Conservation (phyloP, 2,113 vertebrate genomes). For the Petrocephalus microphthalmus region DNA sequence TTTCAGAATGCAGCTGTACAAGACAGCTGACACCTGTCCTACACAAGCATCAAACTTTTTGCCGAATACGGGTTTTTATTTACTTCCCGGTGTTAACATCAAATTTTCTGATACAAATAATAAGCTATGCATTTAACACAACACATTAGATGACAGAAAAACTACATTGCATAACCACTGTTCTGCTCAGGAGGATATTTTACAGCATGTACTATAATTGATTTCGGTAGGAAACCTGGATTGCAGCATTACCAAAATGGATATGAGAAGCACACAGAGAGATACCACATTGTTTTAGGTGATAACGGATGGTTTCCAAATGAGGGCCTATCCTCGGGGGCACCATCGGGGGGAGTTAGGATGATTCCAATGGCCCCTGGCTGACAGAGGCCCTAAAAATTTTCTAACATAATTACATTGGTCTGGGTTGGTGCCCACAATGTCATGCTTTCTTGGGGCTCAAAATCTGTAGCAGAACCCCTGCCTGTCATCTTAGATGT, state of each 20-base stretch:
- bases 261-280: not conserved
- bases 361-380: too few species aligned
- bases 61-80: not conserved
- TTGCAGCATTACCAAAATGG: not conserved
- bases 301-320: not conserved
- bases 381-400: too few species aligned
- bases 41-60: not conserved
- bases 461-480: too few species aligned
- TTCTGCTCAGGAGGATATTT: not conserved
- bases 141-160: not conserved
- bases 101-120: not conserved
- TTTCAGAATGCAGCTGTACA: not conserved
- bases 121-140: not conserved
- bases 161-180: not conserved
- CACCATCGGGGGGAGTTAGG: too few species aligned
- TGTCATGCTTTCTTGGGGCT: too few species aligned
- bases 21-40: not conserved
- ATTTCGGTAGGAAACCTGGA: not conserved
- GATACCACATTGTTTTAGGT: not conserved
- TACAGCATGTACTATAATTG: not conserved
- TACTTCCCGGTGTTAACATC: not conserved
- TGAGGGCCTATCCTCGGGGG: not conserved
- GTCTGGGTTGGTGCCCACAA: too few species aligned
- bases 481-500: not conserved
- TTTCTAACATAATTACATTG: too few species aligned